A percentile compares a stretch with the other conserved stretches of the same genome.
Evolutionary conservation across 2,797 vertebrate genomes (phyloP).

Genomic region (Falco berigora): DNA sequence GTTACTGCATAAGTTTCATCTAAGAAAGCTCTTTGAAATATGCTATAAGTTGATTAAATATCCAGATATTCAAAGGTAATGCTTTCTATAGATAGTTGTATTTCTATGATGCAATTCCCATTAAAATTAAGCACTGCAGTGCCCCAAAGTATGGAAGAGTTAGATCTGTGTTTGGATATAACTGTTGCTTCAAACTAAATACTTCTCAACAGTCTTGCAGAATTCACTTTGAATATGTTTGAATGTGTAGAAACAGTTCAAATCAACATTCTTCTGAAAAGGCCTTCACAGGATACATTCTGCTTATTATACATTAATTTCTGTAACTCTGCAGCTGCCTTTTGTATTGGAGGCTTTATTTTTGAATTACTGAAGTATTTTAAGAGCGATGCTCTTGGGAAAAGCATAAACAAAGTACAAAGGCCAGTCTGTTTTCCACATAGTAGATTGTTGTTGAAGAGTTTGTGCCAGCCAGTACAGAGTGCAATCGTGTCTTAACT

Average conservation of each 20-base stretch:
- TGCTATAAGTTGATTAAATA: neutral
- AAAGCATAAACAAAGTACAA: conserved; percentile 68
- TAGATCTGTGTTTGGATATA: neutral
- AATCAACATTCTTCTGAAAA: neutral
- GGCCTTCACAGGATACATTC: neutral
- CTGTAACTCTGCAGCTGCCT: neutral
- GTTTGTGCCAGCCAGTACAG: conserved; percentile 75
- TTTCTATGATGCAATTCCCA: neutral
- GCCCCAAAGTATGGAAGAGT: neutral
- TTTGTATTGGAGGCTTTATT: conserved; percentile 21
- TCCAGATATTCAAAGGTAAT: neutral
- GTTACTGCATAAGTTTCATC: neutral
- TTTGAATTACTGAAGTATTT: conserved; percentile 53
- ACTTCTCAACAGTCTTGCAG: neutral
- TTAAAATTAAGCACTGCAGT: neutral
- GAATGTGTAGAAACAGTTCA: neutral
- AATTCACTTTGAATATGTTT: neutral
- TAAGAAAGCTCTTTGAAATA: neutral
- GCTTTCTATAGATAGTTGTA: neutral
- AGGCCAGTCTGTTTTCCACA: conserved; percentile 71
- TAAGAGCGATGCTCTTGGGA: conserved; percentile 29
- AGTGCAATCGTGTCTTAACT: conserved; percentile 60
- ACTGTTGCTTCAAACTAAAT: neutral
- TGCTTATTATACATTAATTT: neutral
- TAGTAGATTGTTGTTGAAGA: conserved; percentile 66